Percentiles rank a stretch among this genome's conserved stretches.
These are phyloP conservation scores for Orchesella flavescens DNA, from an alignment of 2,888 invertebrate genomes.

Conservation along the genomic window DNA sequence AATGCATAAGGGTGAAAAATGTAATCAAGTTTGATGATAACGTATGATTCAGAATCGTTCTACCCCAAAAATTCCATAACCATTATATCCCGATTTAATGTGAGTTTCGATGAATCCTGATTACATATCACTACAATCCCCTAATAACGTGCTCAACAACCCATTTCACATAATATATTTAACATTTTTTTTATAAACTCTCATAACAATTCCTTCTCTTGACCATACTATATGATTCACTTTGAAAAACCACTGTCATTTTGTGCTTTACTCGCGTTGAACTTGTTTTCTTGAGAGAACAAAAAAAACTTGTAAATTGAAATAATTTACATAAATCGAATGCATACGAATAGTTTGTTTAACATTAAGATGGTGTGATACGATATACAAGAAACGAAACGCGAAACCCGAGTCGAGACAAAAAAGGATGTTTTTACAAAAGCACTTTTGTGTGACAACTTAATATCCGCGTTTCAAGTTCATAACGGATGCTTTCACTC, in stretches of 20 bases:
- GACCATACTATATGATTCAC: no score
- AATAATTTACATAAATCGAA: slow-evolving; percentile 33
- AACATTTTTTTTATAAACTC: neutral
- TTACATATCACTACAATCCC: slow-evolving; percentile 10
- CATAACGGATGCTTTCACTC: slow-evolving; percentile 10
- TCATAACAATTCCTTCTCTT: no score
- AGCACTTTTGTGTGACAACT: slow-evolving; percentile 14
- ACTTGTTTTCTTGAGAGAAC: neutral
- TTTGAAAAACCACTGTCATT: no score
- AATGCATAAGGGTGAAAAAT: no score
- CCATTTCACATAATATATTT: no score
- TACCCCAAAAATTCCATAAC: no score
- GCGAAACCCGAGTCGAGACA: no score
- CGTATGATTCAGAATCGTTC: no score
- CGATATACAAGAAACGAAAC: no score
- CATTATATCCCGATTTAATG: slow-evolving; percentile 6
- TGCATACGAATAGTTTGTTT: slow-evolving; percentile 17
- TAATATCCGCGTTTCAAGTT: slow-evolving; percentile 14
- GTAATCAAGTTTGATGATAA: no score
- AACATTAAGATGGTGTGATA: slow-evolving; percentile 6
- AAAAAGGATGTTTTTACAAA: neutral
- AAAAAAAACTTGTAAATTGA: slow-evolving; percentile 26
- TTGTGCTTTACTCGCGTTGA: no score
- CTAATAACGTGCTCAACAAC: no score
- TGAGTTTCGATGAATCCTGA: slow-evolving; percentile 18